These are phyloP conservation scores for Lasioglossum figueresi DNA, from an alignment of 2,888 invertebrate species.

Conservation along the genomic window DNA sequence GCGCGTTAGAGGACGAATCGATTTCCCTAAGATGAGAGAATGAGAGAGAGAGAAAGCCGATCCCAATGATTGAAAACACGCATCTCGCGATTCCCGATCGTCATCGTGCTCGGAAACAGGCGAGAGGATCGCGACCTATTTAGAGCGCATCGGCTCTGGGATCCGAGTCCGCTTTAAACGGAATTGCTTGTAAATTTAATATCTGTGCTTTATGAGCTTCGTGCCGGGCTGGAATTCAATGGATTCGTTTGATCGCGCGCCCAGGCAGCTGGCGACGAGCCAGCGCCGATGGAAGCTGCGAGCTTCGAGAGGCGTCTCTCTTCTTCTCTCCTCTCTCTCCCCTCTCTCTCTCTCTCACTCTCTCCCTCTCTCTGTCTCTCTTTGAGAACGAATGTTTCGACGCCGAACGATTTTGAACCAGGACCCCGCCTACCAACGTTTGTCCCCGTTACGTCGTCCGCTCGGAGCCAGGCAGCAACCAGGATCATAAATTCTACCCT, in stretches of 20 bases:
- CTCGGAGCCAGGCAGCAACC: background rate
- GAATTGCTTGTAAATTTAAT: slow-evolving; percentile 56
- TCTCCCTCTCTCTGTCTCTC: background rate
- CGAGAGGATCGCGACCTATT: background rate
- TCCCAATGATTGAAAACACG: background rate
- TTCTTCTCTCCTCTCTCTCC: background rate
- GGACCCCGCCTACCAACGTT: background rate
- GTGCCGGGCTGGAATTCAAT: slow-evolving; percentile 32
- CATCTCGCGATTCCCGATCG: background rate
- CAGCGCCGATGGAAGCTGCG: slow-evolving; percentile 18
- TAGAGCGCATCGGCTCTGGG: background rate
- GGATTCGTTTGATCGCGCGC: slow-evolving; percentile 47
- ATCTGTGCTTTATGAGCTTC: slow-evolving; percentile 45
- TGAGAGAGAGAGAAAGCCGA: background rate
- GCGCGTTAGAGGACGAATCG: background rate
- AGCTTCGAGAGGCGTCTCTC: background rate
- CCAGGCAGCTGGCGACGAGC: slow-evolving; percentile 37
- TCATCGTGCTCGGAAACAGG: background rate
- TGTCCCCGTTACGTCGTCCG: slow-evolving; percentile 6
- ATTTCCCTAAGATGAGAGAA: background rate
- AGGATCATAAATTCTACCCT: slow-evolving; percentile 1
- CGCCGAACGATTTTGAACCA: slow-evolving; percentile 1
- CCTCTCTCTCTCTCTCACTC: background rate
- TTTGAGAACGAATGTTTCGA: background rate
- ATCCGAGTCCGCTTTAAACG: slow-evolving; percentile 31